phyloP scores from a whole-genome alignment of 2,888 invertebrate species.

The Lasiommata megera region DNA sequence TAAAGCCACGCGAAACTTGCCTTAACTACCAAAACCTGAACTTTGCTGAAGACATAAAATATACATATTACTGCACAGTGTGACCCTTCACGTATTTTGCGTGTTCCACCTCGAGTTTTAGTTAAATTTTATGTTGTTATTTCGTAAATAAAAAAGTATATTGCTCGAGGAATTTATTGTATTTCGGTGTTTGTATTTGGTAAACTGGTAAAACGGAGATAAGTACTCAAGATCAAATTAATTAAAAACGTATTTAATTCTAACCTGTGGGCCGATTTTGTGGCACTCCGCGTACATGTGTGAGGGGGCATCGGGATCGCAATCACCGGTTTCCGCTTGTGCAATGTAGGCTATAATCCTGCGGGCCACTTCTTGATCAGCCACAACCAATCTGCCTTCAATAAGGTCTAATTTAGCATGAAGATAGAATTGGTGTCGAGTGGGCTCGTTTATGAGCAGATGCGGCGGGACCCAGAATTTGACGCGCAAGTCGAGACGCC shows the following conservation, averaged over 20 bases:
- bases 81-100: too few relatives aligned
- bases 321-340: conserved; percentile 87
- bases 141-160: too few relatives aligned
- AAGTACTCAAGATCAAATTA: too few relatives aligned
- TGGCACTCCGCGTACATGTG: conserved; percentile 84
- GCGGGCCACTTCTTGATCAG: conserved; percentile 85
- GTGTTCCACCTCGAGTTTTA: too few relatives aligned
- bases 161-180: too few relatives aligned
- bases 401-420: conserved; percentile 89
- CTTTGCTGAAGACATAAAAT: too few relatives aligned
- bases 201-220: too few relatives aligned
- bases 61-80: too few relatives aligned
- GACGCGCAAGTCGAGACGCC: conserved; percentile 87
- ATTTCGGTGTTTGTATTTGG: too few relatives aligned
- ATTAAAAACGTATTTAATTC: neutral
- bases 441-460: conserved; percentile 90
- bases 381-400: conserved; percentile 86
- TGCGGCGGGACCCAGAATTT: conserved; percentile 97
- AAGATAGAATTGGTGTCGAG: conserved; percentile 92
- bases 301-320: conserved; percentile 81
- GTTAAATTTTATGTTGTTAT: too few relatives aligned
- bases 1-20: too few relatives aligned
- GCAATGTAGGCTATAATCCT: conserved; percentile 89
- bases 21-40: too few relatives aligned
- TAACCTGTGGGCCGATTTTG: conserved; percentile 78